phyloP scores from a whole-genome alignment of 1,140 invertebrate genomes.

The Triops longicaudatus region DNA sequence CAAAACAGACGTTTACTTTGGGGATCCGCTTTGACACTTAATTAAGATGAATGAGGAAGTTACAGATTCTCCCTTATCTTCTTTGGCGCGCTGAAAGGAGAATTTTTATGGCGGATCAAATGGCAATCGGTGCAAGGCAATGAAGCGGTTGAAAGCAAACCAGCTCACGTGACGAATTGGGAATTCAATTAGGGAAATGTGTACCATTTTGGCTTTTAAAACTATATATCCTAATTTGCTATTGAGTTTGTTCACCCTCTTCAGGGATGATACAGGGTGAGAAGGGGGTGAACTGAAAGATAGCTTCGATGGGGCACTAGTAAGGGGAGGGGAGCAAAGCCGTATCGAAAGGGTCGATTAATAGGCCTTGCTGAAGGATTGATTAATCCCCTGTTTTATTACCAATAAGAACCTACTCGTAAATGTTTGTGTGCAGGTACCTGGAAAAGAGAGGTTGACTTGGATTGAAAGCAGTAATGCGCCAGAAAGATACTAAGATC shows the following conservation, averaged over 20 bases:
- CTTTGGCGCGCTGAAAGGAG: not conserved
- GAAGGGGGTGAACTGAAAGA: not conserved
- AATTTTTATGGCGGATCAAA: not conserved
- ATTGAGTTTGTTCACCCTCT: not conserved
- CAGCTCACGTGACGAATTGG: conserved; percentile 10
- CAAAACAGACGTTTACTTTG: not conserved
- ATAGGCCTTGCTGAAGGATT: not conserved
- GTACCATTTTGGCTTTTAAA: not conserved
- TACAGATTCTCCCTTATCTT: not conserved
- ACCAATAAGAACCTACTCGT: conserved; percentile 4
- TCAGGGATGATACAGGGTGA: not conserved
- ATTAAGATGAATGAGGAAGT: not conserved
- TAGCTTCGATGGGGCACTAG: not conserved
- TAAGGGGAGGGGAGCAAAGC: not conserved
- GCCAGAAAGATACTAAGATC: not conserved
- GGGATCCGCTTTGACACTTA: not conserved
- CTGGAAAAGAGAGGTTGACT: conserved; percentile 7
- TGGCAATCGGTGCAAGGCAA: not conserved
- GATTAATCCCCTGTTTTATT: conserved; percentile 6
- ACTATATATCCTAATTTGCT: conserved; percentile 9
- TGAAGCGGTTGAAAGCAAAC: not conserved
- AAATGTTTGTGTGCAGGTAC: conserved; percentile 7
- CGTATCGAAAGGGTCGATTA: not conserved
- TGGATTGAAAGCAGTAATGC: not conserved
- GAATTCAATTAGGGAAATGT: conserved; percentile 12